A percentile compares a stretch with the other conserved stretches of the same genome.
These are phyloP conservation scores for Heliocidaris erythrogramma DNA, from an alignment of 35 echinoderm and acorn worm genomes.

Conservation along the genomic window DNA sequence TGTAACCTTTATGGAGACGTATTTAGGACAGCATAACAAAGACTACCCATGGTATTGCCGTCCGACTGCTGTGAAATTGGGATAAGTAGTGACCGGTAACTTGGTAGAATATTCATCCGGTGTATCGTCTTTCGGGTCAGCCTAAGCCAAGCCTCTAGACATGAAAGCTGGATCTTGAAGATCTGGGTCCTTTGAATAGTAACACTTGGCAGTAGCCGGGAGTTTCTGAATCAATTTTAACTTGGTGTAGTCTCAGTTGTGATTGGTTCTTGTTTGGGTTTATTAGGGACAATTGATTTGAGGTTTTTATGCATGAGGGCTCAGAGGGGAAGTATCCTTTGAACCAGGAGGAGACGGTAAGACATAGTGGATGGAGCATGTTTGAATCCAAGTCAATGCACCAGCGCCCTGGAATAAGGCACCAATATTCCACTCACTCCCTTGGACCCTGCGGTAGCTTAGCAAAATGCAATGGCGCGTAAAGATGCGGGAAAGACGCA, in stretches of 20 bases:
- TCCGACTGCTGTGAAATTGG: neutral
- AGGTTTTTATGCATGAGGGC: neutral
- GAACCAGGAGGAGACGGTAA: neutral
- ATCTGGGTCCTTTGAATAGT: neutral
- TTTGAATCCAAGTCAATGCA: too few relatives aligned
- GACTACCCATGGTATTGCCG: neutral
- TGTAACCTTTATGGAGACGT: conserved; percentile 3
- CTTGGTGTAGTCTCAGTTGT: neutral
- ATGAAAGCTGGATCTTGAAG: neutral
- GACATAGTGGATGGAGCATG: too few relatives aligned
- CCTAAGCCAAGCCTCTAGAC: neutral
- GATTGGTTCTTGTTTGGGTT: neutral
- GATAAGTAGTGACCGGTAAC: neutral
- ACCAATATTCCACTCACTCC: too few relatives aligned
- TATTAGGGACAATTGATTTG: neutral
- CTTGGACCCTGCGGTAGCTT: too few relatives aligned
- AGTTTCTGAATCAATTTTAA: neutral
- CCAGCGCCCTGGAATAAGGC: too few relatives aligned
- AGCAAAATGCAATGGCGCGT: too few relatives aligned
- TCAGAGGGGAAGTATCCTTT: neutral
- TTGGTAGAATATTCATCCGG: neutral
- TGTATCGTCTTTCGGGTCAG: neutral
- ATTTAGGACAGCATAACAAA: neutral
- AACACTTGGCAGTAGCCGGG: neutral
- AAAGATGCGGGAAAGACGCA: too few relatives aligned